A percentile compares a stretch with the other conserved stretches of the same genome.
Evolutionary conservation across 1,140 invertebrate genomes (phyloP).

Genomic region (Linepithema humile): DNA sequence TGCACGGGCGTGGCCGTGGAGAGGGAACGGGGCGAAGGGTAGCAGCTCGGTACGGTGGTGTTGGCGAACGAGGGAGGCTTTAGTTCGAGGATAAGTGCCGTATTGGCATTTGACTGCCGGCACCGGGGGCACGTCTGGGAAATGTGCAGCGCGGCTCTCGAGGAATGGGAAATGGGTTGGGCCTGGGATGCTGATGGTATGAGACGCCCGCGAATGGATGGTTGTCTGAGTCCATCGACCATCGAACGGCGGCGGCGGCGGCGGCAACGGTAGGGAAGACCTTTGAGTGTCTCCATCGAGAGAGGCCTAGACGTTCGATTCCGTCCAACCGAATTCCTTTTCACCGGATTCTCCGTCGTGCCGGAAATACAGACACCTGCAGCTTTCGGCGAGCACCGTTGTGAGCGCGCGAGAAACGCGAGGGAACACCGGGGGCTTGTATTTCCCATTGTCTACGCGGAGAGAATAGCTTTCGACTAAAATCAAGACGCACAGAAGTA

Average conservation of each 20-base stretch:
- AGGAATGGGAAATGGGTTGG: constrained; percentile 73
- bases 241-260: background rate
- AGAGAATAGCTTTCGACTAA: background rate
- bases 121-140: constrained; percentile 69
- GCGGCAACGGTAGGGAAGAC: constrained; percentile 4
- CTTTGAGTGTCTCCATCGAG: constrained; percentile 63
- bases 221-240: constrained; percentile 71
- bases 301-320: constrained; percentile 69
- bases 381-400: constrained; percentile 22
- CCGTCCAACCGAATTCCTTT: constrained; percentile 62
- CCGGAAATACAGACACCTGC: constrained; percentile 37
- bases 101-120: constrained; percentile 76
- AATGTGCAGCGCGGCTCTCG: constrained; percentile 66
- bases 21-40: background rate
- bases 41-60: background rate
- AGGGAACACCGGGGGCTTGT: background rate
- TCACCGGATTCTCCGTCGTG: constrained; percentile 56
- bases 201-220: constrained; percentile 71
- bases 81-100: constrained; percentile 68
- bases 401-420: background rate
- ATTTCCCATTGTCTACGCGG: constrained; percentile 16
- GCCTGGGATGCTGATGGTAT: constrained; percentile 69
- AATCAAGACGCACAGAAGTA: background rate
- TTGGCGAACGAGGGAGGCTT: constrained; percentile 33
- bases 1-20: constrained; percentile 22